A percentile compares a stretch with the other conserved stretches of the same genome.
Evolutionary conservation across 1,140 invertebrate genomes (phyloP).

Genomic region (Nephila pilipes): DNA sequence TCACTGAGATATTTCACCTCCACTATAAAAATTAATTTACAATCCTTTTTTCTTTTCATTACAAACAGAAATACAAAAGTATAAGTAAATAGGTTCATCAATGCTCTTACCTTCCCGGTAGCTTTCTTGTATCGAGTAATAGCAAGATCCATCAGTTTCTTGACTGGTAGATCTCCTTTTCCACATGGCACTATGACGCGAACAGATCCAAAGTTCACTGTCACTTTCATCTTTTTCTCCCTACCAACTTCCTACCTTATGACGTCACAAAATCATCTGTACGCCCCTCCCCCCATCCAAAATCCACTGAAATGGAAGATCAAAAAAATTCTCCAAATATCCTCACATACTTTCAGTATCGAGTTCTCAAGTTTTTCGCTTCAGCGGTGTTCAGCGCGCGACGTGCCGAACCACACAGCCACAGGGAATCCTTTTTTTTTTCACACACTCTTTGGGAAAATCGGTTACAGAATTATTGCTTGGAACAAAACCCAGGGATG

Average conservation of each 20-base stretch:
- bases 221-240: slow-evolving; percentile 92
- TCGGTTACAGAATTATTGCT: neutral
- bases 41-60: no score
- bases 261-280: slow-evolving; percentile 73
- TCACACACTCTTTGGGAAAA: slow-evolving; percentile 30
- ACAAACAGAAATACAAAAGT: no score
- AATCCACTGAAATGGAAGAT: slow-evolving; percentile 41
- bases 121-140: slow-evolving; percentile 96
- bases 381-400: slow-evolving; percentile 6
- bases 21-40: no score
- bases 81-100: neutral
- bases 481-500: neutral
- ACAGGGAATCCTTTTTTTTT: neutral
- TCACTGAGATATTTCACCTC: no score
- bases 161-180: slow-evolving; percentile 93
- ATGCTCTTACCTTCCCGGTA: slow-evolving; percentile 91
- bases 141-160: slow-evolving; percentile 95
- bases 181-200: slow-evolving; percentile 98
- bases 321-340: slow-evolving; percentile 63
- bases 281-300: slow-evolving; percentile 40
- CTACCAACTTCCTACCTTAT: slow-evolving; percentile 53
- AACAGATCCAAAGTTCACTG: slow-evolving; percentile 96
- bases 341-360: slow-evolving; percentile 63
- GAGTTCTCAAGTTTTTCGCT: neutral
- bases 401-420: neutral